These are phyloP conservation scores for Bubo scandiacus DNA, from an alignment of 2,113 vertebrate genomes.

Conservation along the genomic window DNA sequence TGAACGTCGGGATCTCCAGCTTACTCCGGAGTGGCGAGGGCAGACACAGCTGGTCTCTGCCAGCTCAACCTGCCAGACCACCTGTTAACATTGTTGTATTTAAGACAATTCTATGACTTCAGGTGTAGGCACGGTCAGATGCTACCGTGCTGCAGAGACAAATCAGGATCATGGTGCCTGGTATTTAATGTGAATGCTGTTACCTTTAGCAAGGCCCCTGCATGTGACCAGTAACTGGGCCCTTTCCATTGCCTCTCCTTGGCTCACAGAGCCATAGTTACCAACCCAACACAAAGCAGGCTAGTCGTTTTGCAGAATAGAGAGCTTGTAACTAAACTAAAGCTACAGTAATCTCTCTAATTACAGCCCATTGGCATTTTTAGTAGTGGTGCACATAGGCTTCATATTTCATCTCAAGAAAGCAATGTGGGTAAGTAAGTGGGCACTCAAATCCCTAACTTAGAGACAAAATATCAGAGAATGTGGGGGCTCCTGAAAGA, in stretches of 20 bases:
- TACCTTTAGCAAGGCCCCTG: not conserved
- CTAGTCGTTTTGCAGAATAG: accelerated
- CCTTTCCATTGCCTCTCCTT: accelerated
- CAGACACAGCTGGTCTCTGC: accelerated
- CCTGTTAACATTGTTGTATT: accelerated
- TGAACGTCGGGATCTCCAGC: accelerated
- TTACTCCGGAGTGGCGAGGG: accelerated
- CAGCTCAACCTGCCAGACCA: not conserved
- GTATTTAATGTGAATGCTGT: no score
- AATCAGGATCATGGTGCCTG: accelerated
- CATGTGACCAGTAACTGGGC: not conserved
- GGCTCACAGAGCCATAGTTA: not conserved
- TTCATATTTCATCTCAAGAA: not conserved
- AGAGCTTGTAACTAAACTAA: not conserved
- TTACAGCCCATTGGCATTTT: not conserved
- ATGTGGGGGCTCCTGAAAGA: not conserved
- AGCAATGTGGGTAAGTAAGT: not conserved
- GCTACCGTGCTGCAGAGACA: not conserved
- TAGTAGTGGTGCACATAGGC: accelerated
- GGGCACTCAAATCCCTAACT: not conserved
- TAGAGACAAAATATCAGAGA: not conserved
- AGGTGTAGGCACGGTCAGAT: accelerated
- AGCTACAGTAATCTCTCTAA: not conserved
- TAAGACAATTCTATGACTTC: accelerated
- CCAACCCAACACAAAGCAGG: not conserved